Evolutionary conservation across 2,888 invertebrate genomes (phyloP).

Genomic region (Notodonta dromedarius): DNA sequence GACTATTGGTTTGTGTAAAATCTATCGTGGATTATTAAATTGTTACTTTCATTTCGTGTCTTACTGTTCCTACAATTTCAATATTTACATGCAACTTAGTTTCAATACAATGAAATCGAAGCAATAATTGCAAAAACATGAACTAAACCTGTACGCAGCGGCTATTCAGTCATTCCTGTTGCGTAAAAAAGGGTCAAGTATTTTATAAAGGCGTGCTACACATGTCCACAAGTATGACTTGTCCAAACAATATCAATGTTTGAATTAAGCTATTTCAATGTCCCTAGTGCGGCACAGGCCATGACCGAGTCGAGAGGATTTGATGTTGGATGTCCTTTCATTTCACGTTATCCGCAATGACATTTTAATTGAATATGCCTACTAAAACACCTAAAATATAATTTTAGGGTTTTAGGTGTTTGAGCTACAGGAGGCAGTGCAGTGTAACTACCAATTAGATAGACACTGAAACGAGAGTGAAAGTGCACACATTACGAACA

Average conservation of each 20-base stretch:
- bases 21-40: no score
- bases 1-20: no score
- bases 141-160: slow-evolving; percentile 8
- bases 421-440: background rate
- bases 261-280: background rate
- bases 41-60: background rate
- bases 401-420: no score
- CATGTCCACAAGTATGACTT: background rate
- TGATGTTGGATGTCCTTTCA: no score
- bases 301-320: no score
- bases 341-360: no score
- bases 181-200: background rate
- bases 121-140: slow-evolving; percentile 4
- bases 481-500: slow-evolving; percentile 16
- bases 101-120: slow-evolving; percentile 3
- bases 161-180: slow-evolving; percentile 14
- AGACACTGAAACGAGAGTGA: slow-evolving; percentile 14
- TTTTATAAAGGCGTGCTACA: background rate
- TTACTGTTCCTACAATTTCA: background rate
- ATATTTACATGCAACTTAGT: slow-evolving; percentile 8
- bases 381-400: no score
- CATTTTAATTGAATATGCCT: no score
- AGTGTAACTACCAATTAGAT: background rate
- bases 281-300: background rate
- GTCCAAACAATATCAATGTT: background rate